phyloP scores from a whole-genome alignment of 2,888 invertebrate species.

The Diaphora mendica region DNA sequence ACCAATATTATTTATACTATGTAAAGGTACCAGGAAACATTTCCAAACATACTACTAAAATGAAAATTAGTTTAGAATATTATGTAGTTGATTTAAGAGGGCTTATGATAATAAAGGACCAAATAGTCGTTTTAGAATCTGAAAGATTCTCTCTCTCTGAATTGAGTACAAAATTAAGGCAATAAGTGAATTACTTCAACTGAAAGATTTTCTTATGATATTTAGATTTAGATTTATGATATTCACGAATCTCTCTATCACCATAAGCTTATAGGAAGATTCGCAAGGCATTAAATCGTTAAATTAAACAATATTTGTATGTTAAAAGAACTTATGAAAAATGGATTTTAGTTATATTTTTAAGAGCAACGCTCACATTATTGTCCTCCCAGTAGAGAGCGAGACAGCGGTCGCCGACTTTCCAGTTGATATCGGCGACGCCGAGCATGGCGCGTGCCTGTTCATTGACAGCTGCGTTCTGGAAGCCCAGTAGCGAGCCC shows the following conservation, averaged over 20 bases:
- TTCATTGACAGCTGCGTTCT: conserved; percentile 83
- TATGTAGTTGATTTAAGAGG: not conserved
- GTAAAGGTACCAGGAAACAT: not conserved
- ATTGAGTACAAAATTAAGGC: too few species aligned
- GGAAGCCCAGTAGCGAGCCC: conserved; percentile 81
- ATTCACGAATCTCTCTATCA: too few species aligned
- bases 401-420: conserved; percentile 93
- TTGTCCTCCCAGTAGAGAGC: conserved; percentile 98
- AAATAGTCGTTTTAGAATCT: not conserved
- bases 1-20: not conserved
- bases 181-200: too few species aligned
- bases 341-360: too few species aligned
- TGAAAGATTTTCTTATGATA: too few species aligned
- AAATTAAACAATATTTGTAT: too few species aligned
- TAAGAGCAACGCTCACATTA: conserved; percentile 85
- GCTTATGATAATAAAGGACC: not conserved
- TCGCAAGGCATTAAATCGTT: too few species aligned
- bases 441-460: conserved; percentile 84
- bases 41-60: not conserved
- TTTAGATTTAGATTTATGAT: too few species aligned
- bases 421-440: conserved; percentile 88
- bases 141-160: too few species aligned
- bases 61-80: not conserved
- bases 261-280: not conserved
- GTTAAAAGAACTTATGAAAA: too few species aligned